Base-by-base conservation (phyloP, 2,797 vertebrate species). In the Cossypha polioptera region DNA sequence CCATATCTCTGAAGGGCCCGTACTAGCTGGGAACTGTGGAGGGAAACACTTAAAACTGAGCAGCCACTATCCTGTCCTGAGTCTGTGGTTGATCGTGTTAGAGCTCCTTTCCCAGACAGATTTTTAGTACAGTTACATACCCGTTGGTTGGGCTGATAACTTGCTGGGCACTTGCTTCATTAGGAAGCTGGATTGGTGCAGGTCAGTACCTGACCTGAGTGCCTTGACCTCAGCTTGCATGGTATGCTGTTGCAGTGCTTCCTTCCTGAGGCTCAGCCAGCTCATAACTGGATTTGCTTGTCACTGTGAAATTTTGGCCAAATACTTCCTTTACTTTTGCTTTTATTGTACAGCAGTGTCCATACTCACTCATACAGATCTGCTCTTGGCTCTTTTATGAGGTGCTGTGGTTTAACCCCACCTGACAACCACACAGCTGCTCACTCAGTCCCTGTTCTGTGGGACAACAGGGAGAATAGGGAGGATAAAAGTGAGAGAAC, bases 391-490 rank as follows among this genome's bases (percentile, higher is more conserved):
- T 36, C 74, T 66, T 29, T 1, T 16, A 2, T 14, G 33, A 73
- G 19, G 29, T 63, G 65, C 36, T 21, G 33, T 68, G 57, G 36
- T 63, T 63, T 63, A 71, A 76, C 13, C 50, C 38, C 8, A 22
- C 17, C 43, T 65, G 43, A 21, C 22, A 65, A 16, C 38, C 15
- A 38, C 25, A 18, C 17, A 58, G 51, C 58, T 71, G 26, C 25
- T 65, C 0, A 0, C 33, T 72, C 33, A 40, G 17, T 31, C 13
- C 51, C 21, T 13, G 21, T 83, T 13, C 38, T 53, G 15, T 7
- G 4, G 58, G 6, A 40, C 0, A 0, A 13, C 4, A 14, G 18
- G 16, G 55, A 15, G 3, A 68, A 8, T 62, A 2, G 0, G 17
- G 36, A 57, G 35, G 42, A 63, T 40, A 16, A 50, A 76, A 63